Evolutionary conservation across 1,140 invertebrate genomes (phyloP), one percentile per base, ranked within the genome.

Genomic region (Liolophura sinensis): DNA sequence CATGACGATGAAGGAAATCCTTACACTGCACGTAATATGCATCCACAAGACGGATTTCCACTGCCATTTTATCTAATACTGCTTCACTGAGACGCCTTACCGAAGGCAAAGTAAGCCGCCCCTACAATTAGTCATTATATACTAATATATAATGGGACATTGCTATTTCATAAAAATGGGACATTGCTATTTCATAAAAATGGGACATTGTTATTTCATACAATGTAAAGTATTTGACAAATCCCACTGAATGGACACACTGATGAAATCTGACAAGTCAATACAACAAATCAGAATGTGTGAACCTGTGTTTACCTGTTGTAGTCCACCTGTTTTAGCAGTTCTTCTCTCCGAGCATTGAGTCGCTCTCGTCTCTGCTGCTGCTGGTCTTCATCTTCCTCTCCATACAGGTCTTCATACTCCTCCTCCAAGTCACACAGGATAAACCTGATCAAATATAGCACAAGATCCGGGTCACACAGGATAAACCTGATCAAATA

Each of bases 371-470:
- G 70, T 65, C 46, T 67, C 57, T 49, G 70, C 59, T 9, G 69
- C 49, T 3, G 73, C 72, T 3, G 74, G 78, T 68, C 62, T 48
- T 62, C 59, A 62, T 80, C 69, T 68, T 74, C 78, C 9, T 72
- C 66, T 67, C 80, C 75, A 48, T 72, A 67, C n/a, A 75, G 65
- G 18, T 79, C 77, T 49, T 77, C 73, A 70, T 77, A 78, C 25
- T 74, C 76, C 22, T 81, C 77, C 49, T 77, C 74, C 22, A 71
- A 68, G 59, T 82, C 80, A 79, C 77, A 80, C 18, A 82, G 61
- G n/a, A 82, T 80, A 67, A 82, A 80, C 61, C 80, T 82, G 57
- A 22, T 65, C 63, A 46, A 64, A 61, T n/a, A 65, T 18, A 54
- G 46, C 15, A 14, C 18, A n/a, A n/a, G 22, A 20, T 27, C 22